Evolutionary conservation across 2,888 invertebrate species (phyloP).

Genomic region (Ornithoptera alexandrae): DNA sequence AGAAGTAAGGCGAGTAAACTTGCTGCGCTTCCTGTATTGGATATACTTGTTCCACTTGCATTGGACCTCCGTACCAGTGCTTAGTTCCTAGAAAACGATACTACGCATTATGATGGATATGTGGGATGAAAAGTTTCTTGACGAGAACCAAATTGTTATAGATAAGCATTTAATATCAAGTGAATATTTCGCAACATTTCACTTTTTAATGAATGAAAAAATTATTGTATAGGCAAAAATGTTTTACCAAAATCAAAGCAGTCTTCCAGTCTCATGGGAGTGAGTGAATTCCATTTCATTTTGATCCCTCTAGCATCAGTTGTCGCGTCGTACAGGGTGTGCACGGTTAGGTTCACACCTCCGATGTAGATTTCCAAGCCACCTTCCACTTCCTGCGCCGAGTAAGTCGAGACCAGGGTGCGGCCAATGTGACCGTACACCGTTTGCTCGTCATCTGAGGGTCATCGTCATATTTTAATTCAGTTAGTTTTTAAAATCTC

Average conservation of each 20-base stretch:
- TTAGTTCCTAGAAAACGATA: conserved; percentile 47
- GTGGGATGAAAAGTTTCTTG: neutral
- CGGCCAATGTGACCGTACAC: conserved; percentile 61
- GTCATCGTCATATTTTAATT: no score
- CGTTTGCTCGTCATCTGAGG: conserved; percentile 35
- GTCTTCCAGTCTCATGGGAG: conserved; percentile 62
- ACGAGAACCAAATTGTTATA: no score
- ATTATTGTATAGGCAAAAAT: neutral
- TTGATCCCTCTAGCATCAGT: conserved; percentile 56
- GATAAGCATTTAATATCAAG: no score
- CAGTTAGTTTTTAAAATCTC: no score
- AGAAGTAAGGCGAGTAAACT: conserved; percentile 76
- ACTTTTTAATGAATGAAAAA: no score
- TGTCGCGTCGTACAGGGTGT: conserved; percentile 51
- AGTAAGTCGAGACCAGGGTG: conserved; percentile 51
- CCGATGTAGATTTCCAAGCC: conserved; percentile 55
- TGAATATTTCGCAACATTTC: no score
- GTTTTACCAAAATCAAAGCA: conserved; percentile 72
- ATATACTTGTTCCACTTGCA: conserved; percentile 80
- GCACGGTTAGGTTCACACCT: conserved; percentile 53
- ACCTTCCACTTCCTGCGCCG: conserved; percentile 52
- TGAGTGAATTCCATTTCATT: conserved; percentile 57
- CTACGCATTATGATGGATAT: neutral
- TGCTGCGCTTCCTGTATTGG: conserved; percentile 79
- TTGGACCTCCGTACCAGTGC: conserved; percentile 86